Evolutionary conservation across 2,113 vertebrate species (phyloP).

Genomic region (Macheiramphus alcinus): DNA sequence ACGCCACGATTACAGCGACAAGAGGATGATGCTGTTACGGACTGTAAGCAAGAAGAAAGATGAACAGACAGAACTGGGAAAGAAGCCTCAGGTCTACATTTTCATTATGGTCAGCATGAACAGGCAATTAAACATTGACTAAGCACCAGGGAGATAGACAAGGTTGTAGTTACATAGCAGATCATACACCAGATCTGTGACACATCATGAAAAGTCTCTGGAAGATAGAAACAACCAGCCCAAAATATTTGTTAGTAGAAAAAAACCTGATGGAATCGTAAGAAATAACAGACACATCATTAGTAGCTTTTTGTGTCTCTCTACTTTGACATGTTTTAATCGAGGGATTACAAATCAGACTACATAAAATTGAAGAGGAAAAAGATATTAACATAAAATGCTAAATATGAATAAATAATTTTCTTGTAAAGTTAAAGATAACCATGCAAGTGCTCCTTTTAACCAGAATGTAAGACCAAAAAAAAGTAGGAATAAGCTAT

Average conservation of each 20-base stretch:
- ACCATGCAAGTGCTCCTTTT: not conserved
- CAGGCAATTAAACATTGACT: not conserved
- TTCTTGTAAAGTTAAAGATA: not conserved
- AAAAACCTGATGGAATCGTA: not conserved
- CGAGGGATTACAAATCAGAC: not conserved
- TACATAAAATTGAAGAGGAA: not conserved
- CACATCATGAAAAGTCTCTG: not conserved
- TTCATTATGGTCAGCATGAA: not conserved
- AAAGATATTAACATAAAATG: not conserved
- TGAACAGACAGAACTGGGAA: not conserved
- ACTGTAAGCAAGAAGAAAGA: not conserved
- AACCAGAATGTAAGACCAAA: not conserved
- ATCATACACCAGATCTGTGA: not conserved
- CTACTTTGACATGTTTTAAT: not conserved
- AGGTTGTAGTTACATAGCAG: not conserved
- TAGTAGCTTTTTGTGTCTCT: not conserved
- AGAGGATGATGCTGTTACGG: not conserved
- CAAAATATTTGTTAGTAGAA: not conserved
- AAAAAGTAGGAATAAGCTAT: not conserved
- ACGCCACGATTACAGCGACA: rapidly evolving
- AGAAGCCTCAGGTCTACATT: not conserved
- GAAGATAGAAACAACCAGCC: not conserved
- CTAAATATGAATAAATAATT: not conserved
- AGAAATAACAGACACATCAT: not conserved
- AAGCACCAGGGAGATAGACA: not conserved